A percentile compares a stretch with the other conserved stretches of the same genome.
These are phyloP conservation scores for Tragelaphus strepsiceros DNA, from an alignment of 2,113 vertebrate genomes.

Conservation along the genomic window DNA sequence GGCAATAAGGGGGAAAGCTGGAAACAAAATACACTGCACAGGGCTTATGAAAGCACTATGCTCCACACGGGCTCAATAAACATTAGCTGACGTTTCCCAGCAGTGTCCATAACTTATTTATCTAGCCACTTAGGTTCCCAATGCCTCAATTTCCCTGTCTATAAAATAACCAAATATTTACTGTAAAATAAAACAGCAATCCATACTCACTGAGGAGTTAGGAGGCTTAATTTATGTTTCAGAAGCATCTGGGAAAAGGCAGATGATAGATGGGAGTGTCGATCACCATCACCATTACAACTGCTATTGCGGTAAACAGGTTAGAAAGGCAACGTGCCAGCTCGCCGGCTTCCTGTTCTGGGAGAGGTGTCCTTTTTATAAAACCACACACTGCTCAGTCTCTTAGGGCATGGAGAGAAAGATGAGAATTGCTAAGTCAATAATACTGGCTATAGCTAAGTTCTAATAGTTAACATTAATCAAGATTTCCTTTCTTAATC, in stretches of 20 bases:
- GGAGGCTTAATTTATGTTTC: slow-evolving; percentile 28
- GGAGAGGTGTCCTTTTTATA: neutral
- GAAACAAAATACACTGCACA: neutral
- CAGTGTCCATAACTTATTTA: slow-evolving; percentile 48
- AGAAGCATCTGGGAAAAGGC: slow-evolving; percentile 32
- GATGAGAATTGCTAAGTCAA: neutral
- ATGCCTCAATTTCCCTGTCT: slow-evolving; percentile 51
- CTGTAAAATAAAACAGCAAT: slow-evolving; percentile 47
- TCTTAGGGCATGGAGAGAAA: neutral
- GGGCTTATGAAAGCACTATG: neutral
- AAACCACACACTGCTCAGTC: neutral
- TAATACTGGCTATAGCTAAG: neutral
- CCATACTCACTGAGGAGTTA: neutral
- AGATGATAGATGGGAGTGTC: neutral
- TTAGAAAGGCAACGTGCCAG: neutral
- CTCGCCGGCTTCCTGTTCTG: neutral
- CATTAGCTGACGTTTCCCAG: slow-evolving; percentile 39
- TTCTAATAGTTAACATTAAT: neutral
- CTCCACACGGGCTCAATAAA: neutral
- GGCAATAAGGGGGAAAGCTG: neutral
- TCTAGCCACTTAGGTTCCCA: neutral
- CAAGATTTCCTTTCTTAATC: neutral
- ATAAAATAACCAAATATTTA: slow-evolving; percentile 61
- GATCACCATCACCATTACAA: neutral
- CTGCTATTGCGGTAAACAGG: neutral